Evolutionary conservation across 2,888 invertebrate species (phyloP), one percentile per base, ranked within the genome.

Genomic region (Harpalus rufipes): DNA sequence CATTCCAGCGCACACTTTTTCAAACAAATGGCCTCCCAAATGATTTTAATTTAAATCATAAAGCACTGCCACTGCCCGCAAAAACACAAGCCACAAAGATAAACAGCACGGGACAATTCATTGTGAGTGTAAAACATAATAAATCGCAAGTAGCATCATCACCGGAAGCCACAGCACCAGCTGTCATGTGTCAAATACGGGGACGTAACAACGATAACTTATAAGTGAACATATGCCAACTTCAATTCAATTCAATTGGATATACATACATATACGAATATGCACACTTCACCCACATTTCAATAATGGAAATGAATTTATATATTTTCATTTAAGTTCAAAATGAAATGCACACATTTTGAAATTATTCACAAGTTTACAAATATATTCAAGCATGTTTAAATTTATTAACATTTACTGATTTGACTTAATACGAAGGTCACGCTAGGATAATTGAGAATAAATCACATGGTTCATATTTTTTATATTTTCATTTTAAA

Each of bases 31-130:
- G 61, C 63, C 59, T 32, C 21, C 63, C 59, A 84, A 84, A 84
- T 84, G 84, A 84, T 84, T 84, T 84, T 84, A 84, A 84, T 84
- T 84, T 84, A 78, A 84, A 84, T 84, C 84, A 84, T 84, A 63
- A 61, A 84, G 63, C 78, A 83, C 39, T 39, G 25, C 32, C 32
- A 83, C 18, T 39, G 41, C 61, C 21, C 25, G 74, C 80, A 61
- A 58, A 61, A 80, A 80, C 80, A 81, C 21, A 41, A 10, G 41
- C 76, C 16, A 84, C 78, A 84, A 84, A 84, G 84, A 84, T 78
- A 84, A 84, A 84, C 56, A 78, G 74, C 83, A 76, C 74, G 83
- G 41, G 65, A 83, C 83, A 83, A 83, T 83, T 83, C 83, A 83
- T 32, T 32, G 32, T 72, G 63, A 78, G 56, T 56, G 56, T 78